Evolutionary conservation across 2,888 invertebrate species (phyloP).

Genomic region (Punctoribates punctum): DNA sequence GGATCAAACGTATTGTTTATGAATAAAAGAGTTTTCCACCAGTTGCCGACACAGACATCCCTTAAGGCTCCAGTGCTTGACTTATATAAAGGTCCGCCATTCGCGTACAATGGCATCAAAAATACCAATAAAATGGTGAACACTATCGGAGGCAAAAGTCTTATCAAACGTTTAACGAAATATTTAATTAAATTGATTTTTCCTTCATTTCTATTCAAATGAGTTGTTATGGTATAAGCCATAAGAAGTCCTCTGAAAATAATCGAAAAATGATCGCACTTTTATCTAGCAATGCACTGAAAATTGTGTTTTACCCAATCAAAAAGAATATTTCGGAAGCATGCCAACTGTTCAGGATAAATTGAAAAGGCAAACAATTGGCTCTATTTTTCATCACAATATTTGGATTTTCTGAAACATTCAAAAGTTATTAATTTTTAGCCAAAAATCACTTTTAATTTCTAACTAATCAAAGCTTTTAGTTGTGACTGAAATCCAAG

Average conservation of each 20-base stretch:
- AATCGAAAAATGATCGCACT: no score
- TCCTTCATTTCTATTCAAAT: conserved; percentile 25
- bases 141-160: conserved; percentile 20
- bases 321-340: conserved; percentile 41
- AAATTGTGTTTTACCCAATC: conserved; percentile 17
- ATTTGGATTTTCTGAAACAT: conserved; percentile 8
- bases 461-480: conserved; percentile 30
- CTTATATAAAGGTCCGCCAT: conserved; percentile 39
- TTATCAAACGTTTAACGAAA: conserved; percentile 28
- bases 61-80: conserved; percentile 7
- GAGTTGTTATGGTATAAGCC: conserved; percentile 27
- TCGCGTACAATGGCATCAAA: conserved; percentile 32
- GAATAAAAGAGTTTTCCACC: conserved; percentile 31
- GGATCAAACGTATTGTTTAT: conserved; percentile 3
- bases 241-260: conserved; percentile 30
- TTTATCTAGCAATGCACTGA: neutral
- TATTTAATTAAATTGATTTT: conserved; percentile 9
- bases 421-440: neutral
- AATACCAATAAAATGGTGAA: neutral
- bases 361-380: conserved; percentile 25
- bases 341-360: conserved; percentile 39
- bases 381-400: conserved; percentile 1
- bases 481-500: conserved; percentile 41
- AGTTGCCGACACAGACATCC: neutral
- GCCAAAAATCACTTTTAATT: neutral